Conservation (phyloP, 2,113 vertebrate species). For the Aix galericulata region DNA sequence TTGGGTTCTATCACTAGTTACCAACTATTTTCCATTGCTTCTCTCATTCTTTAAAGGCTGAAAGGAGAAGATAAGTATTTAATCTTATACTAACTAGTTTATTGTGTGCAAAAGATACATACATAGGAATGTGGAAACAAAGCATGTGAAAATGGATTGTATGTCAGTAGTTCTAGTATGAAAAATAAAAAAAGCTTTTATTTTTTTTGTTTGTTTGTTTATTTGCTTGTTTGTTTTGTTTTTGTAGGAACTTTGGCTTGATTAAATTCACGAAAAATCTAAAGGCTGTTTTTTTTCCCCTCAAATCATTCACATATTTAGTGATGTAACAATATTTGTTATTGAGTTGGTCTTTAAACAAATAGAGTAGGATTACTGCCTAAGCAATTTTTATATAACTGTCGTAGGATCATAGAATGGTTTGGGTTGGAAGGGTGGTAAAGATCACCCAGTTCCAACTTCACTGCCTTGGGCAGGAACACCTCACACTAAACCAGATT, state of each 20-base stretch:
- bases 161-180: neutral
- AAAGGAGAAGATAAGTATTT: neutral
- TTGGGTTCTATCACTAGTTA: neutral
- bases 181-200: neutral
- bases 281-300: neutral
- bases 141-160: rapidly evolving
- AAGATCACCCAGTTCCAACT: too few relatives aligned
- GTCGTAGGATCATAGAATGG: too few relatives aligned
- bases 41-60: neutral
- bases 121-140: neutral
- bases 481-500: too few relatives aligned
- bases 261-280: neutral
- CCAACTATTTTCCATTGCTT: neutral
- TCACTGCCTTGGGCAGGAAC: too few relatives aligned
- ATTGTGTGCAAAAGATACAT: neutral
- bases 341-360: too few relatives aligned
- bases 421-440: too few relatives aligned
- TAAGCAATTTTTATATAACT: neutral
- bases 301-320: neutral
- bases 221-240: too few relatives aligned
- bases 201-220: neutral
- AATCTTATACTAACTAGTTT: neutral
- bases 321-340: neutral
- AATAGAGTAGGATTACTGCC: neutral
- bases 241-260: neutral